Base-by-base conservation (phyloP, 2,113 vertebrate genomes). In the Sialia sialis region DNA sequence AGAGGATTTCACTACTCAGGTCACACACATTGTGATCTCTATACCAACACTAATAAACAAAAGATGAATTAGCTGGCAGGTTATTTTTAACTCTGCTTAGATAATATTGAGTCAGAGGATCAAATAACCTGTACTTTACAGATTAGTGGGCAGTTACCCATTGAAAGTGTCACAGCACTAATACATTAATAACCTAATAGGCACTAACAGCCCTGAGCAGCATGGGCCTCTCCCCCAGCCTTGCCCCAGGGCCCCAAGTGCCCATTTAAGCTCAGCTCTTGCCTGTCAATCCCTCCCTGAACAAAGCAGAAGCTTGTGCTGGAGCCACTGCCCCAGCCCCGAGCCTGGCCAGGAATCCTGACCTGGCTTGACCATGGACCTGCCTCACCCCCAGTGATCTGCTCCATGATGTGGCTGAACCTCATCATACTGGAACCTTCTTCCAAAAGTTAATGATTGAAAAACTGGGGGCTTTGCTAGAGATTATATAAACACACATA, bases 371-470 rank as follows among this genome's bases (percentile, higher is more conserved):
- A 22, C 23, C 6, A 1, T 4, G n/a, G 54, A 38, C 3, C 36
- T 72, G 58, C 11, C 51, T 12, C 51, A 32, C 3, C 30, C 11
- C 41, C 25, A 4, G 13, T 46, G 49, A 67, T 7, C 30, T 80
- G 72, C 18, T 44, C 1, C 9, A 4, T 4, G 27, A 3, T 5
- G 7, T 10, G 46, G 23, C 2, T 68, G 72, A 38, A 19, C 4
- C 17, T 48, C 0, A 0, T 2, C 48, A 7, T 3, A 9, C 5
- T 2, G 16, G 46, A 76, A 73, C 17, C 12, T 21, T 44, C 5
- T 1, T 34, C 19, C 9, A 30, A 38, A 85, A 67, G 9, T 22
- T 79, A 41, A 38, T 38, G n/a, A 32, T 4, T 54, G 27, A 54
- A 60, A 67, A 63, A n/a, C 10, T 16, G 26, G 4, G 16, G 4